Evolutionary conservation across 2,888 invertebrate species (phyloP), one percentile per base, ranked within the genome.

Genomic region (Hetaerina titia): DNA sequence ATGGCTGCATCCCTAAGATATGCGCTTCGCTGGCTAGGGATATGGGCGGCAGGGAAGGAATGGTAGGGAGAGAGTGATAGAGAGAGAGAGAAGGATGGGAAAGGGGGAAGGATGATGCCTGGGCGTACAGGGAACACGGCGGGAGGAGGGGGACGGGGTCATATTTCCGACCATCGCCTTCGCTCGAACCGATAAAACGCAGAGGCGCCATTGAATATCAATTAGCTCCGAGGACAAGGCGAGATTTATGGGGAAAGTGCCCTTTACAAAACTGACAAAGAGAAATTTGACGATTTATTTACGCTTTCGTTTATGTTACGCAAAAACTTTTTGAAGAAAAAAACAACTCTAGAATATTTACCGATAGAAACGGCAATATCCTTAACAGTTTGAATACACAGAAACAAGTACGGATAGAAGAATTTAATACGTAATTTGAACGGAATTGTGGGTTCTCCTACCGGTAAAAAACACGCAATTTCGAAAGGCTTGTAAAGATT

Each of bases 1-100:
- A n/a, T 89, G 89, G 58, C 89, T 89, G 89, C 89, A 58, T 58
- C 89, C 58, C 89, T 89, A 57, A 89, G 89, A 58, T 89, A 89
- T 89, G 89, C 89, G 58, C 57, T 45, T 45, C 17, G 17, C 57
- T 45, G 15, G 56, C 13, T 45, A 88, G 88, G 19, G 31, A 45
- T 8, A 31, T 15, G 17, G 88, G 19, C 22, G 22, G 45, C 7
- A 56, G 22, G 8, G 69, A 17, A 22, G 19, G 17, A 9, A 2
- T 17, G 15, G 56, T 1, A 45, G 45, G n/a, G n/a, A n/a, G n/a
- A 45, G 69, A 88, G 88, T 31, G 19, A 88, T 88, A 15, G 6
- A 88, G 88, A 31, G 88, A 31, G 88, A 56, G 5, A 56, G 15
- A 88, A 45, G 56, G 88, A 88, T 5, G 22, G 15, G 45, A 45